Evolutionary conservation across 2,113 vertebrate species (phyloP), one percentile per base, ranked within the genome.

Genomic region (Thymallus thymallus): DNA sequence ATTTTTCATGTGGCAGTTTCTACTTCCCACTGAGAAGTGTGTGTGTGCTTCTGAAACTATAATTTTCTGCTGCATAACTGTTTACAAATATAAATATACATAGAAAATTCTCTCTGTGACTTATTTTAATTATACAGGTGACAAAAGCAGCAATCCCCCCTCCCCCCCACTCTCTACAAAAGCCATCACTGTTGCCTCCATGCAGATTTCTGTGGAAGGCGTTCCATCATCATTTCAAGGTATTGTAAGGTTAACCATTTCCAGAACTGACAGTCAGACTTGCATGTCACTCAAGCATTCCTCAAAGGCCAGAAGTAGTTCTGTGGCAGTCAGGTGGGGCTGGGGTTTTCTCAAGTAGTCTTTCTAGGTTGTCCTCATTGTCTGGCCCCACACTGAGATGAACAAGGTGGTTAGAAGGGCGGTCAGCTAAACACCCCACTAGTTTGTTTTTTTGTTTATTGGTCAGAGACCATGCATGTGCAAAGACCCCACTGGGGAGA

Each of bases 1-100:
- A n/a, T 51, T 71, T 87, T 87, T 87, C 79, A 85, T 87, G 83
- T 85, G 83, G 83, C 82, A 76, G 55, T 60, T 64, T 60, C 63
- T 69, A 58, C 71, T 80, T 22, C 73, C 76, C 60, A 58, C 63
- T 74, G 71, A 66, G 68, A 48, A 64, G 60, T 78, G 60, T 41
- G 3, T 46, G 45, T 22, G 65, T 26, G 60, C 75, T 69, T 62
- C 56, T 82, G 83, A 85, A 87, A 85, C 77, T 61, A 7, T 22
- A 0, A 20, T 56, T 69, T 70, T 29, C 24, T 82, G 69, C 80
- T 69, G 63, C 72, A 84, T 82, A 80, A 82, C 20, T 84, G 85
- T 86, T 84, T 84, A 84, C 73, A 76, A 70, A 76, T 55, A 76
- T n/a, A 12, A 45, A 14, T 5, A 45, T 32, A 24, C 60, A 60